Evolutionary conservation across 2,113 vertebrate species (phyloP).

Genomic region (zebrafish (Danio rerio)): GRCz12tu NC_133179.1:14331001-14331500

Average conservation of each 20-base stretch:
- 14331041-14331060: too few relatives aligned
- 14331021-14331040: background rate
- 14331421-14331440: too few relatives aligned
- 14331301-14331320: constrained; percentile 92
- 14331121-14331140: too few relatives aligned
- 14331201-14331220: constrained; percentile 93
- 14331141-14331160: too few relatives aligned
- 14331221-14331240: constrained; percentile 91
- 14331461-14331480: too few relatives aligned
- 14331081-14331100: too few relatives aligned
- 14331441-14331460: too few relatives aligned
- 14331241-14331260: constrained; percentile 92
- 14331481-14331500: too few relatives aligned
- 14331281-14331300: constrained; percentile 89
- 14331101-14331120: too few relatives aligned
- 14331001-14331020: background rate
- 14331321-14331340: constrained; percentile 94
- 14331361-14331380: background rate
- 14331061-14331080: too few relatives aligned
- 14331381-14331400: too few relatives aligned
- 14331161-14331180: background rate
- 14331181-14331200: background rate
- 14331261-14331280: constrained; percentile 92
- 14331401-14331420: too few relatives aligned
- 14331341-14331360: constrained; percentile 88